Evolutionary conservation across 2,113 vertebrate species (phyloP).

Genomic region (Benitochromis conjunctus): DNA sequence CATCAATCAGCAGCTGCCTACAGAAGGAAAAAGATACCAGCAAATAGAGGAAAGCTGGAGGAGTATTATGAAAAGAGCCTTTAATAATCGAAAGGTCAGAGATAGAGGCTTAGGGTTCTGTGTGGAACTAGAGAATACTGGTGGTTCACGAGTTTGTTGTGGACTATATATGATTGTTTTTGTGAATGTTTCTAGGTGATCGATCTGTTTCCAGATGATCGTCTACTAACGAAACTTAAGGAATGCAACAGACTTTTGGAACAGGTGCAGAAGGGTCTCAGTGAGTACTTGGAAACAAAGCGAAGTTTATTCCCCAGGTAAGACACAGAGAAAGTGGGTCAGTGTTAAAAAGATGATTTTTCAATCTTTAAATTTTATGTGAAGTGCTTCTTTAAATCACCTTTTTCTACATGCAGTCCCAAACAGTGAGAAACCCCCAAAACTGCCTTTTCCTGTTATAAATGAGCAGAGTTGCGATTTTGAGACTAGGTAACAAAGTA

Average conservation of each 20-base stretch:
- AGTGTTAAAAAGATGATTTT: neutral
- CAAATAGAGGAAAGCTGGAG: constrained; percentile 83
- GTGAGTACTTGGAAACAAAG: constrained; percentile 88
- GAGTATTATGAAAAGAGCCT: constrained; percentile 80
- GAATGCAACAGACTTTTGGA: constrained; percentile 81
- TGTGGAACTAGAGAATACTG: neutral
- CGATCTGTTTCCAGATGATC: constrained; percentile 79
- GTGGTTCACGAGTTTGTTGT: neutral
- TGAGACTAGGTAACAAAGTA: neutral
- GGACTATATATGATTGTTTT: neutral
- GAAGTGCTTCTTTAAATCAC: neutral
- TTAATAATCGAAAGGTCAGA: constrained; percentile 78
- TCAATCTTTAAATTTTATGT: neutral
- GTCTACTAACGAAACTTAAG: constrained; percentile 75
- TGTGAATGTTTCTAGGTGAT: constrained; percentile 76
- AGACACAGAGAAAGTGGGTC: neutral
- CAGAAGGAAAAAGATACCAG: constrained; percentile 83
- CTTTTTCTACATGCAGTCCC: neutral
- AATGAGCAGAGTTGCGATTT: neutral
- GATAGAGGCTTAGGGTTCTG: neutral
- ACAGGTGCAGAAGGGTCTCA: constrained; percentile 87
- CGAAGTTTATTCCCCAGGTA: constrained; percentile 83
- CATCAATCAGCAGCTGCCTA: constrained; percentile 84
- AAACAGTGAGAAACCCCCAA: neutral
- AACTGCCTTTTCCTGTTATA: neutral